Evolutionary conservation across 1,140 invertebrate species (phyloP), one percentile per base, ranked within the genome.

Genomic region (Saccostrea echinata): DNA sequence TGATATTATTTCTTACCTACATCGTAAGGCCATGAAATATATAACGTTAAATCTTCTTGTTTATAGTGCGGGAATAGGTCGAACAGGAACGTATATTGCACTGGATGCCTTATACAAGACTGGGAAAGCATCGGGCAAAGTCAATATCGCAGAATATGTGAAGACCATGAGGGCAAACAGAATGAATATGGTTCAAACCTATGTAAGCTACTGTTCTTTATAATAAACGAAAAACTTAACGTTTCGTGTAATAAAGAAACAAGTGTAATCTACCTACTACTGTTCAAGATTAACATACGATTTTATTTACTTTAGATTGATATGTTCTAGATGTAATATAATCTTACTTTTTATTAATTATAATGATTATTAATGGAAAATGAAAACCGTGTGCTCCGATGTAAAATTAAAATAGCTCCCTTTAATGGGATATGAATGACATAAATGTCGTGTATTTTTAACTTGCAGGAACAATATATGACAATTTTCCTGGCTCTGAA

Each of bases 161-260:
- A 84, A 84, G 33, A 84, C 27, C 8, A 84, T 84, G 84, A 84
- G 84, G 8, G 33, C 52, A 18, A 64, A 84, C 55, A 61, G 84
- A 61, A 84, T 84, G 84, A 84, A 84, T 30, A 84, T 84, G 84
- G 55, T 84, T 12, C 84, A 84, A 33, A 84, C 84, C 12, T 76
- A 76, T 76, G 68, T 76, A 76, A 76, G 27, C 13, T 27, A 30
- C 8, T 64, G 43, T 6, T n/a, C n/a, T n/a, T n/a, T n/a, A n/a
- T n/a, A n/a, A n/a, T n/a, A n/a, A n/a, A n/a, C n/a, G n/a, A n/a
- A n/a, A n/a, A n/a, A n/a, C n/a, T n/a, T n/a, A n/a, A n/a, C n/a
- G n/a, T n/a, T n/a, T n/a, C n/a, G n/a, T n/a, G 35, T 43, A 1
- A 43, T 0, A 61, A 24, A 61, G 0, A 18, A 61, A 61, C 18